A percentile compares a stretch with the other conserved stretches of the same genome.
Conservation (phyloP, 2,113 vertebrate genomes). For the Tonatia bakeri region DNA sequence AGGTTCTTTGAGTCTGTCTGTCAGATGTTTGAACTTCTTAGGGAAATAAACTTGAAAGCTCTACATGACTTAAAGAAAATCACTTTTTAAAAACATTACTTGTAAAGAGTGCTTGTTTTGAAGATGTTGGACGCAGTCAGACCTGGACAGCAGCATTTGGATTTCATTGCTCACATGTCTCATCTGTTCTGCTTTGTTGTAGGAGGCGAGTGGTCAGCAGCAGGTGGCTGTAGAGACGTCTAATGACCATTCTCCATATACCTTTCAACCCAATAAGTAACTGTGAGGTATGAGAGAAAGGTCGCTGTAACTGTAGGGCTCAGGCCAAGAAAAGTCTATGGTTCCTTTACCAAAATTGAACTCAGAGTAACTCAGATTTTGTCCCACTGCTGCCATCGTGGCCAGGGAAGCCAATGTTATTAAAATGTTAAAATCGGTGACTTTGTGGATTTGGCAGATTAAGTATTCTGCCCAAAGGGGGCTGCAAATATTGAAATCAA, state of each 20-base stretch:
- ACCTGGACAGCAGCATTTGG: neutral
- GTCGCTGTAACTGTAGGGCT: neutral
- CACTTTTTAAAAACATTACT: neutral
- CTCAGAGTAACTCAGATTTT: neutral
- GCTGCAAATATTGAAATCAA: neutral
- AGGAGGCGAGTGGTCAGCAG: conserved; percentile 94
- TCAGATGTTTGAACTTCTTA: neutral
- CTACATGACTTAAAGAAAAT: neutral
- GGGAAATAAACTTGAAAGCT: conserved; percentile 23
- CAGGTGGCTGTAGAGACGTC: conserved; percentile 92
- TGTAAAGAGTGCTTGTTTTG: neutral
- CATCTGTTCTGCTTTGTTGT: conserved; percentile 69
- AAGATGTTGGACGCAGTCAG: neutral
- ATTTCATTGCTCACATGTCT: conserved; percentile 44
- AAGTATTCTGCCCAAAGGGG: neutral
- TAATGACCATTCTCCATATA: conserved; percentile 94
- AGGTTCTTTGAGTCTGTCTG: neutral
- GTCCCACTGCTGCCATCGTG: neutral
- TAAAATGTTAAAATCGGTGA: neutral
- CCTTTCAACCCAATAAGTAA: conserved; percentile 98
- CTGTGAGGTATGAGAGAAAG: conserved; percentile 83
- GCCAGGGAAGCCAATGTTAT: neutral
- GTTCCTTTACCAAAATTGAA: neutral
- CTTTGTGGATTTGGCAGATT: neutral
- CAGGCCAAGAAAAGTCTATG: neutral